Evolutionary conservation across 2,888 invertebrate genomes (phyloP), one percentile per base, ranked within the genome.

Genomic region (Choristoneura rosaceana): DNA sequence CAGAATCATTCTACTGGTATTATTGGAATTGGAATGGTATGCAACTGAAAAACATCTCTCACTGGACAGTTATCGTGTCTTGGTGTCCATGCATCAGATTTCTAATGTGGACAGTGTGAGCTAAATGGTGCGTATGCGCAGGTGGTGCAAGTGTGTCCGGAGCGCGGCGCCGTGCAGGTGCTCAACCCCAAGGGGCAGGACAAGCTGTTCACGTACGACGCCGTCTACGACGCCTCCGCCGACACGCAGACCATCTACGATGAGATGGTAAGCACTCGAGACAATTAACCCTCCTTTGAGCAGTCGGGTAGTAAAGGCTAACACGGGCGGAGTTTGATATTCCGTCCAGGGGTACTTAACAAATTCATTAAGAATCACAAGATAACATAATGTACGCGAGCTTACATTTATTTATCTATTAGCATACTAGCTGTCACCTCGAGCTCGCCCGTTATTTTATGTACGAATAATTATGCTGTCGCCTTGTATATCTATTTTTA

Each of bases 141-240:
- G 87, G 97, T 97, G 79, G 98, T 99, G 69, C 96, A 97, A 78
- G 97, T 99, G 81, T 96, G 96, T 91, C 96, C 97, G 38, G 96
- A 97, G 80, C 95, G 98, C 77, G 99, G 99, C 45, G 97, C 97
- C 1, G 97, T 99, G 75, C 98, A 99, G 90, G 96, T 99, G 69
- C 96, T 96, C 82, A 98, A 98, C 93, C 97, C 97, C 52, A 97
- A 97, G 82, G 97, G 97, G 67, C 96, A 96, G 84, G 97, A 98
- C 79, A 99, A 99, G 92, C 96, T 97, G 78, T 99, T 99, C 93
- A 99, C 99, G 0, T 99, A 99, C 94, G 99, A 99, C 93, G 97
- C 99, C 45, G 99, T 99, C 7, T 99, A 99, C 94, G 99, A 99
- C 93, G 96, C 96, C 95, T 95, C 96, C 80, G 97, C 99, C 0